phyloP scores from a whole-genome alignment of 1,140 invertebrate genomes.

The Hesperophylax magnus region DNA sequence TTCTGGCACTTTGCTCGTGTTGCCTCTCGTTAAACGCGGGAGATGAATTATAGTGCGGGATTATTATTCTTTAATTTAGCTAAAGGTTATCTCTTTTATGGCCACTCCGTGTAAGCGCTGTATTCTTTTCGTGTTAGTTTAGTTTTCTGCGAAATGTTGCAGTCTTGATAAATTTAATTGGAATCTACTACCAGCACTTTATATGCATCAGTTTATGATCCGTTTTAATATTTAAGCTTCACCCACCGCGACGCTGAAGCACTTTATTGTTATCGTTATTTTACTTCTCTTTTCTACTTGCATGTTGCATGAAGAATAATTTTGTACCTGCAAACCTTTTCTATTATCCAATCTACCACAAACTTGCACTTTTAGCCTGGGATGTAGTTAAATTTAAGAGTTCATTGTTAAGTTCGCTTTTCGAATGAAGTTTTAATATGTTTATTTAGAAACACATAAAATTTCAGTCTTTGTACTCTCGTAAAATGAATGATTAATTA shows the following conservation, averaged over 20 bases:
- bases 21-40: slow-evolving; percentile 32
- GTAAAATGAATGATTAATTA: slow-evolving; percentile 23
- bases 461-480: background rate
- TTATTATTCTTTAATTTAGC: slow-evolving; percentile 44
- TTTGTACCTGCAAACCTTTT: no score
- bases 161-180: slow-evolving; percentile 39
- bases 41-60: slow-evolving; percentile 32
- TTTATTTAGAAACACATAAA: no score
- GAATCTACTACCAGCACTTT: background rate
- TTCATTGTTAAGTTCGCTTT: no score
- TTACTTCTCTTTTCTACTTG: no score
- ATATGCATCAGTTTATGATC: slow-evolving; percentile 19
- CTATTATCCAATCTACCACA: no score
- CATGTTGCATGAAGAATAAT: no score
- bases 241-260: background rate
- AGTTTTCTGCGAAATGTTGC: slow-evolving; percentile 3
- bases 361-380: no score
- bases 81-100: slow-evolving; percentile 40
- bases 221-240: slow-evolving; percentile 1
- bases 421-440: no score
- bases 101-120: slow-evolving; percentile 7
- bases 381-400: no score
- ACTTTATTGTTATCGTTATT: background rate
- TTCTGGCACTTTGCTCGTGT: slow-evolving; percentile 21
- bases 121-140: slow-evolving; percentile 23